Conservation (phyloP, 1,140 invertebrate genomes). For the Panonychus citri region DNA sequence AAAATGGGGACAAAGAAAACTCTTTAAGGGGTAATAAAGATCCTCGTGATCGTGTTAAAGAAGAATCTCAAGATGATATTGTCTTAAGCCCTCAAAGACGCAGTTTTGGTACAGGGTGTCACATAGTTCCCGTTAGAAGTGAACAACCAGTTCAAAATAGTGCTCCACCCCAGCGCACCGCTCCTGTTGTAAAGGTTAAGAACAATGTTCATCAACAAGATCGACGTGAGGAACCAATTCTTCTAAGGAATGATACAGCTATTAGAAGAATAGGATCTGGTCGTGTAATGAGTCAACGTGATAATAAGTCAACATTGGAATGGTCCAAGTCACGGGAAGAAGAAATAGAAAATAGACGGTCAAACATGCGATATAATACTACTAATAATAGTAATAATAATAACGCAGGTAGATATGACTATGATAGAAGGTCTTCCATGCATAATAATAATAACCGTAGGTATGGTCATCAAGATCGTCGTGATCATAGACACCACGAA, state of each 20-base stretch:
- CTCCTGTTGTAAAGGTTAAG: background rate
- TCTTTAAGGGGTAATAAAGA: conserved; percentile 18
- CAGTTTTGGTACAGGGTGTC: conserved; percentile 57
- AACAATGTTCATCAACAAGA: background rate
- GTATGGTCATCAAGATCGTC: background rate
- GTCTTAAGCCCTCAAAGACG: conserved; percentile 53
- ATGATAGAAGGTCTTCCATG: background rate
- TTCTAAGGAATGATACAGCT: background rate
- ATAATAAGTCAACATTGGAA: background rate
- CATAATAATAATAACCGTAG: background rate
- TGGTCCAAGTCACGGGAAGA: background rate
- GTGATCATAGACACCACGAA: conserved; percentile 14
- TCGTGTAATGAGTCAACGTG: background rate
- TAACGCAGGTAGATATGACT: background rate
- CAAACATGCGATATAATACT: background rate
- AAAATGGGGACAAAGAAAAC: conserved; percentile 25
- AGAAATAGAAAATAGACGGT: background rate
- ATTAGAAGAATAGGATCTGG: background rate
- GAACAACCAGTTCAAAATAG: background rate
- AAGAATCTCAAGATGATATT: conserved; percentile 49
- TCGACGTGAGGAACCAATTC: background rate
- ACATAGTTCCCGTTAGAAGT: conserved; percentile 17
- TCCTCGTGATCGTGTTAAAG: conserved; percentile 48
- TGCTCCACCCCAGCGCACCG: background rate
- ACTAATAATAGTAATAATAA: background rate